phyloP scores from a whole-genome alignment of 1,140 invertebrate species.

The Paracyclopina nana region DNA sequence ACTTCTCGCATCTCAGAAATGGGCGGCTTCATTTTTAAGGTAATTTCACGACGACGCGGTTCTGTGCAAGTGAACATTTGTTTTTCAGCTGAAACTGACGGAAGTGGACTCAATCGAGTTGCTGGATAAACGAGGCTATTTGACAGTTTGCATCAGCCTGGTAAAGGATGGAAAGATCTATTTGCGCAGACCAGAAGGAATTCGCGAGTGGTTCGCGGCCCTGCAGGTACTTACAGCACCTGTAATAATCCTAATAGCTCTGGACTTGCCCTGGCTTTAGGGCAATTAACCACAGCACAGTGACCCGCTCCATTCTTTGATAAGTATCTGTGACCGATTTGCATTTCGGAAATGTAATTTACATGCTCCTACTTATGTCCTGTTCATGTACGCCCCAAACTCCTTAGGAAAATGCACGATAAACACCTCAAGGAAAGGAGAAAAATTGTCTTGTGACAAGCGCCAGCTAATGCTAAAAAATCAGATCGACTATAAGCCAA shows the following conservation, averaged over 20 bases:
- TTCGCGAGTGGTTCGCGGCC: conserved; percentile 7
- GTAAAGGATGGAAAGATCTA: conserved; percentile 12
- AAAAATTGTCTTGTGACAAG: too few species aligned
- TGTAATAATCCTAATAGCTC: too few species aligned
- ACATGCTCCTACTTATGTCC: neutral
- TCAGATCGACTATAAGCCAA: too few species aligned
- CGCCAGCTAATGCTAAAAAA: too few species aligned
- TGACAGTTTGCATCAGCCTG: conserved; percentile 13
- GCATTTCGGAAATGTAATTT: neutral
- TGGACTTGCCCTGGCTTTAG: too few species aligned
- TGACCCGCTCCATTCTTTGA: too few species aligned
- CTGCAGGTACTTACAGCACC: too few species aligned
- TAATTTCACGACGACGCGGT: neutral
- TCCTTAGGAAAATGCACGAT: neutral
- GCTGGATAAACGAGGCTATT: conserved; percentile 14
- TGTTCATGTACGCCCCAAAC: neutral
- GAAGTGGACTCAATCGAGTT: conserved; percentile 13
- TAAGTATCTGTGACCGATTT: neutral
- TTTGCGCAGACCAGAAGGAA: conserved; percentile 10
- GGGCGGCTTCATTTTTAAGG: conserved; percentile 24
- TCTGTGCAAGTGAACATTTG: too few species aligned
- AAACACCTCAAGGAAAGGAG: too few species aligned
- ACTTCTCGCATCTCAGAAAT: conserved; percentile 23
- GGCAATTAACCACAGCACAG: too few species aligned
- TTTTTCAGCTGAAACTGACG: conserved; percentile 9